phyloP scores from a whole-genome alignment of 2,888 invertebrate genomes.

The Melipona beecheii region DNA sequence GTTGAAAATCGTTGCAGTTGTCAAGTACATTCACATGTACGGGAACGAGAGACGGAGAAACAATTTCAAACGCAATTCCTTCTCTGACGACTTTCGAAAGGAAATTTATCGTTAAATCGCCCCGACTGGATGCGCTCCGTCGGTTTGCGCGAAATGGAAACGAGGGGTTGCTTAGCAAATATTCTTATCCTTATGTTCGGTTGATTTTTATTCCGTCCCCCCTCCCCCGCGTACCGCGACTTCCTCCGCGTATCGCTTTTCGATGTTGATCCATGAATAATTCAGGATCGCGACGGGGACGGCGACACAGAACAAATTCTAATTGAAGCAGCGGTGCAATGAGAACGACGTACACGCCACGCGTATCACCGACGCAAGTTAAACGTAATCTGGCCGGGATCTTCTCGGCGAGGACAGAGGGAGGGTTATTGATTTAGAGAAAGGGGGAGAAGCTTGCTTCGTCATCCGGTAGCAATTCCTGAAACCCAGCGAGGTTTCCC shows the following conservation, averaged over 20 bases:
- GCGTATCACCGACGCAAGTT: constrained; percentile 48
- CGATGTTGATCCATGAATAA: constrained; percentile 44
- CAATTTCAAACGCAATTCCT: not conserved
- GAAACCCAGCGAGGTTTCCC: constrained; percentile 59
- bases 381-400: constrained; percentile 55
- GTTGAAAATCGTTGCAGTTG: too few species aligned
- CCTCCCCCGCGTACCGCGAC: not conserved
- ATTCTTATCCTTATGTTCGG: not conserved
- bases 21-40: too few species aligned
- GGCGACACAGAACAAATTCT: constrained; percentile 50
- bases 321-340: constrained; percentile 41
- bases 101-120: too few species aligned
- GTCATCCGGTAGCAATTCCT: constrained; percentile 80
- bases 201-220: not conserved
- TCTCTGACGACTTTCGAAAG: too few species aligned
- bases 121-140: not conserved
- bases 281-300: constrained; percentile 22
- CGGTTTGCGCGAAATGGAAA: not conserved
- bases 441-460: constrained; percentile 72
- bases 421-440: constrained; percentile 74
- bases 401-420: constrained; percentile 42
- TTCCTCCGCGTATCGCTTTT: constrained; percentile 32
- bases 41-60: not conserved
- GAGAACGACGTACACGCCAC: constrained; percentile 42
- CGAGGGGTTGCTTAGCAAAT: not conserved